Evolutionary conservation across 2,797 vertebrate genomes (phyloP).

Genomic region (Gastrophryne carolinensis): DNA sequence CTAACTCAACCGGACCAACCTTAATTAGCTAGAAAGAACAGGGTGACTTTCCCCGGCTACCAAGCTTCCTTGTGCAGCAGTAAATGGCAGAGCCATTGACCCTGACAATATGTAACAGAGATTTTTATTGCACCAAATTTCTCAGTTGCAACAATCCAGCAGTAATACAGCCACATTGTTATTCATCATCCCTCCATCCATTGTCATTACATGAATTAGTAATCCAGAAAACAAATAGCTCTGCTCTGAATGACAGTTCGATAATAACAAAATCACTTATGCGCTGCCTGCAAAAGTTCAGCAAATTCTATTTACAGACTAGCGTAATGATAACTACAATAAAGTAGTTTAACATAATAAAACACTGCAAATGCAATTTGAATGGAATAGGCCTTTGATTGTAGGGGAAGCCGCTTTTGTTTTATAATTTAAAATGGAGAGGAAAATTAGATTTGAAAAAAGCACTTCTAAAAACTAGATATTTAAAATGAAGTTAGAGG

Average conservation of each 20-base stretch:
- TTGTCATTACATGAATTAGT: slow-evolving; percentile 17
- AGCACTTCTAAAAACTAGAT: background rate
- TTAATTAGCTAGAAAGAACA: too few relatives aligned
- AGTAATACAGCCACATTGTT: background rate
- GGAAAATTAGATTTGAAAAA: background rate
- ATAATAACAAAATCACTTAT: slow-evolving; percentile 22
- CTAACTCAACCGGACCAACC: too few relatives aligned
- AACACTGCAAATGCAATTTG: background rate
- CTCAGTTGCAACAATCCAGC: background rate
- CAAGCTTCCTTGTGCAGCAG: too few relatives aligned
- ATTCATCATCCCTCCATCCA: background rate
- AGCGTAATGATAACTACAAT: slow-evolving; percentile 4
- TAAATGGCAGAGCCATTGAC: background rate
- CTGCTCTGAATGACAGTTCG: background rate
- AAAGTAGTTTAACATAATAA: slow-evolving; percentile 13
- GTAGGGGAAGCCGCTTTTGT: background rate
- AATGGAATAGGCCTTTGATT: background rate
- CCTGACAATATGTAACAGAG: background rate
- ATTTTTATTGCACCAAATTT: background rate
- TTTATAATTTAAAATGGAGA: background rate
- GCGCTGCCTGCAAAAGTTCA: background rate
- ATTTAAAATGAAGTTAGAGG: background rate
- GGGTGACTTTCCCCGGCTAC: too few relatives aligned
- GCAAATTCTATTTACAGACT: slow-evolving; percentile 12
- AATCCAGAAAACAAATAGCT: background rate